Base-by-base conservation (phyloP, 2,797 vertebrate genomes). In the Chelonia mydas region DNA sequence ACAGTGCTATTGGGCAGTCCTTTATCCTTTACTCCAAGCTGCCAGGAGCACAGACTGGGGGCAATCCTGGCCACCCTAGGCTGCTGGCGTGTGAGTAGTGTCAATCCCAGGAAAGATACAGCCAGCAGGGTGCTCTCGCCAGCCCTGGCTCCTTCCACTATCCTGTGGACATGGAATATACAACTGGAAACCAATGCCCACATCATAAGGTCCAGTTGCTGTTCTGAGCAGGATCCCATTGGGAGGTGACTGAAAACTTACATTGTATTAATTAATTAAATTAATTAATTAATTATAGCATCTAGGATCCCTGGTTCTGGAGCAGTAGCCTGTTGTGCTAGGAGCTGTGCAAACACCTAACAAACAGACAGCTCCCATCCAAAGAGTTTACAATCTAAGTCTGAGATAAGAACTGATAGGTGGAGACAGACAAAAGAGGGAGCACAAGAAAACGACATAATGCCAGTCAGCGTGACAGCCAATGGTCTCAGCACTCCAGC, bases 171-270 rank as follows among this genome's bases (percentile, higher is more conserved):
- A 28, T 61, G 57, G 72, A 57, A 51, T 6, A 50, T 51, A 41
- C 11, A 74, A 74, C 53, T 2, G 7, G 49, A 23, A 55, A 72
- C 8, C 33, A 6, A 27, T 25, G 68, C 16, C 6, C 37, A 84
- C 7, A 12, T 2, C 0, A 0, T 65, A 9, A 0, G 0, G 41
- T 28, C 72, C 23, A 47, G 11, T 76, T 12, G 23, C 3, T 45
- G 54, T 25, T 87, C 50, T 28, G 50, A 80, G 59, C 13, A 89
- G 59, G 51, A 78, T 28, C 41, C 41, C 19, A 11, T 0, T 3
- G 27, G 31, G 5, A 82, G 51, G 55, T 0, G 61, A 41, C 3
- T 49, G 6, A 31, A 88, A 89, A 11, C 31, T 27, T 82, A 49
- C 8, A 17, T 51, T 81, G 16, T n/a, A 65, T 65, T 65, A 16